Conservation (phyloP, 2,888 invertebrate genomes). For the Catocala fraxini region DNA sequence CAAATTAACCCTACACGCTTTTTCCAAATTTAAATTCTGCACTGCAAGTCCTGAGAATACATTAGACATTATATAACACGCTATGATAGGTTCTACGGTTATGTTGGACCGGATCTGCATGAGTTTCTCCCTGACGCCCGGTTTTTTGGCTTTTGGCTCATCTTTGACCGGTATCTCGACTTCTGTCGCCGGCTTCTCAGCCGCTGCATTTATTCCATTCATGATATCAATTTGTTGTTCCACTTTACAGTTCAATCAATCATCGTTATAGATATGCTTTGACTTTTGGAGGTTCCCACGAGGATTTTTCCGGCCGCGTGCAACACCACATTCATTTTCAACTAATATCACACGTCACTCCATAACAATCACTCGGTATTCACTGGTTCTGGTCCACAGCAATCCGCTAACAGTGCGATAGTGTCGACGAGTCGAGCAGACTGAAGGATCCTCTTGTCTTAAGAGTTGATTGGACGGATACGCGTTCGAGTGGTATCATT, state of each 20-base stretch:
- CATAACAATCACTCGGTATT: conserved; percentile 49
- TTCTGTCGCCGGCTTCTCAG: conserved; percentile 69
- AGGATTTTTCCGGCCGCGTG: conserved; percentile 32
- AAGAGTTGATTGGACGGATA: conserved; percentile 82
- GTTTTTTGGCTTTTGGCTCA: conserved; percentile 65
- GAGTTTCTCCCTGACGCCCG: conserved; percentile 76
- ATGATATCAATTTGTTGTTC: conserved; percentile 64
- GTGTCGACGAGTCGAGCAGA: conserved; percentile 67
- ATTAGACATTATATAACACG: conserved; percentile 90
- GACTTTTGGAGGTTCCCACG: conserved; percentile 41
- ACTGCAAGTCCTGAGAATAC: conserved; percentile 92
- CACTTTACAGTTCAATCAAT: conserved; percentile 63
- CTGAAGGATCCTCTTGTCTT: conserved; percentile 81
- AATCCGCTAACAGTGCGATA: conserved; percentile 47
- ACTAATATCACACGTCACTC: conserved; percentile 39
- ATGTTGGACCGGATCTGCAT: conserved; percentile 87
- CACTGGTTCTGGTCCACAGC: conserved; percentile 37
- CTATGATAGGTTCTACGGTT: conserved; percentile 90
- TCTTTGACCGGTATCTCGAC: conserved; percentile 65
- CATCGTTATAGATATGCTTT: conserved; percentile 56
- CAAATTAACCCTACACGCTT: conserved; percentile 94
- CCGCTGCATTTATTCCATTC: conserved; percentile 77
- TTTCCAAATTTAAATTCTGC: conserved; percentile 94
- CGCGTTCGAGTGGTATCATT: conserved; percentile 83
- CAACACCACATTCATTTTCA: conserved; percentile 47